Evolutionary conservation across 2,888 invertebrate species (phyloP), one percentile per base, ranked within the genome.

Genomic region (Protophormia terraenovae): DNA sequence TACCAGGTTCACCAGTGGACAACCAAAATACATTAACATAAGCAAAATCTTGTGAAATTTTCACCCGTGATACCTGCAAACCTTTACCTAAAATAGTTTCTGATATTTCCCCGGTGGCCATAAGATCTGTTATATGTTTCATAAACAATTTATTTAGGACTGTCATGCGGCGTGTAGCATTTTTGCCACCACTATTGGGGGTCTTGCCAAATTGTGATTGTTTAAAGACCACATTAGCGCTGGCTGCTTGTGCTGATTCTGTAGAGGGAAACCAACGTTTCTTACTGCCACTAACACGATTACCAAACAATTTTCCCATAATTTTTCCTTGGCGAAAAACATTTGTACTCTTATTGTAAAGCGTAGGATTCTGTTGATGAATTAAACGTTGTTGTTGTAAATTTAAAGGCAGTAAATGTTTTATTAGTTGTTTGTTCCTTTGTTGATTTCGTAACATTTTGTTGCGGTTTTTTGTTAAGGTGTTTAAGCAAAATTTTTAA

Each of bases 131-230:
- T 8, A 97, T 95, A 82, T 96, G 93, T 88, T 95, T 94, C 96
- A 97, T 97, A 89, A 97, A 97, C 66, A 97, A 90, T 92, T 96
- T 96, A 90, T 97, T 97, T 1, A 97, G 92, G 86, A 97, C 95
- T 0, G 94, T 93, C 24, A 95, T 93, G 88, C 97, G 94, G 50
- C 95, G 94, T 0, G 93, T 91, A 10, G 94, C 94, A 12, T 93
- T 93, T 62, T 94, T 94, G 12, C 93, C 93, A 2, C 87, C 87
- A 0, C 60, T 62, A n/a, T 16, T 66, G 1, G 78, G 24, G 8
- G 19, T 0, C n/a, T 87, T 88, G 2, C 88, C 88, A 50, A 90
- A 88, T 3, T 88, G 88, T 0, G 89, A 86, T 6, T 88, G 72
- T 29, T 88, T 88, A 12, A 89, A 89, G 0, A 88, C 55, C 8